These are phyloP conservation scores for Lucinisca nassula DNA, from an alignment of 2,888 invertebrate species.

Conservation along the genomic window DNA sequence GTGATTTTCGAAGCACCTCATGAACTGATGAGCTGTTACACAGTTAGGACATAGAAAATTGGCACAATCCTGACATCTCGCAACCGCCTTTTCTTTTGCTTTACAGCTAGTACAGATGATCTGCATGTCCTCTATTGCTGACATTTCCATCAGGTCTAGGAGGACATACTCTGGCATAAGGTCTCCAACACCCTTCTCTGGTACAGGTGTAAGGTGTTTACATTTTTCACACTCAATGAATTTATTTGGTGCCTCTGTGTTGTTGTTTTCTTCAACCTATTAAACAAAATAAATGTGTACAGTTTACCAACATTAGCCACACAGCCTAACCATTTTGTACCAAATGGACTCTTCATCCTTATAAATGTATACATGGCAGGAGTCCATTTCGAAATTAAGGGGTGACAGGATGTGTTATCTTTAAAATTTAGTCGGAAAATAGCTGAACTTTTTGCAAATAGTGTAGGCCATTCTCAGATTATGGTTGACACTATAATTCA, in stretches of 20 bases:
- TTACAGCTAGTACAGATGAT: conserved; percentile 97
- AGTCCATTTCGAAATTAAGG: too few species aligned
- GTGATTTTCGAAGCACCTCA: conserved; percentile 99
- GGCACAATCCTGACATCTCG: conserved; percentile 97
- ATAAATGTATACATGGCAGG: too few species aligned
- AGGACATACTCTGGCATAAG: conserved; percentile 96
- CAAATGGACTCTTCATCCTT: too few species aligned
- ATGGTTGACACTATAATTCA: too few species aligned
- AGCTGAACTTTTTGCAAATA: too few species aligned
- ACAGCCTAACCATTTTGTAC: too few species aligned
- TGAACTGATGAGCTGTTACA: conserved; percentile 98
- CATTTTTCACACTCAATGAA: conserved; percentile 74
- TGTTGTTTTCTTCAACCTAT: conserved; percentile 57
- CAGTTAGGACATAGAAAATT: conserved; percentile 98
- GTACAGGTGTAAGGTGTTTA: conserved; percentile 66
- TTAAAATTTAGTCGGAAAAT: too few species aligned
- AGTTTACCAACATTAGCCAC: too few species aligned
- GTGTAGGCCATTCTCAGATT: too few species aligned
- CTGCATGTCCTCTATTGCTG: conserved; percentile 91
- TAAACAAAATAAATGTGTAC: neutral
- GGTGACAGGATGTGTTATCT: too few species aligned
- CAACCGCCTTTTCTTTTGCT: conserved; percentile 97
- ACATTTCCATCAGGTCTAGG: conserved; percentile 89
- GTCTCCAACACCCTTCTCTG: conserved; percentile 90
- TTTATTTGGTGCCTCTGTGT: conserved; percentile 10